A percentile compares a stretch with the other conserved stretches of the same genome.
phyloP scores from a whole-genome alignment of 2,888 invertebrate genomes.

The Mechanitis messenoides region DNA sequence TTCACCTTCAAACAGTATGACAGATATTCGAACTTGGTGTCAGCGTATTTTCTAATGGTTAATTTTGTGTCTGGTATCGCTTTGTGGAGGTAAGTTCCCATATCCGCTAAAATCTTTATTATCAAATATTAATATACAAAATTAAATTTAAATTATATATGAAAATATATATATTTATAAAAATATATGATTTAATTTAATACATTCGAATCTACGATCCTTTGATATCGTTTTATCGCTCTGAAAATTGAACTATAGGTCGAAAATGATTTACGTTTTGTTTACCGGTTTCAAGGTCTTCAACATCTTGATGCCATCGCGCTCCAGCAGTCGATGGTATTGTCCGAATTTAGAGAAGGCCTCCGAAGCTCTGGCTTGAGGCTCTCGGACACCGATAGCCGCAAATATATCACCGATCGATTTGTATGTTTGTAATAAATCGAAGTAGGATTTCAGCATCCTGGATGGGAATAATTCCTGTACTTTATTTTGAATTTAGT shows the following conservation, averaged over 20 bases:
- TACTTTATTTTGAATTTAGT: neutral
- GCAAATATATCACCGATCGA: conserved; percentile 97
- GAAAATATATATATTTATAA: too few relatives aligned
- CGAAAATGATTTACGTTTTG: conserved; percentile 1
- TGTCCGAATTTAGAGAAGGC: conserved; percentile 97
- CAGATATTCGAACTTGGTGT: conserved; percentile 98
- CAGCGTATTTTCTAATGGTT: conserved; percentile 98
- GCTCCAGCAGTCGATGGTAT: conserved; percentile 93
- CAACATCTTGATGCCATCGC: conserved; percentile 91
- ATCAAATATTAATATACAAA: conserved; percentile 12
- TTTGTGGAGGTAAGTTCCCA: conserved; percentile 97
- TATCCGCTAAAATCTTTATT: conserved; percentile 89
- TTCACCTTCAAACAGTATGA: conserved; percentile 99
- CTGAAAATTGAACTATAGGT: too few relatives aligned
- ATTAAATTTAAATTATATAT: neutral
- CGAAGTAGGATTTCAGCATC: conserved; percentile 88
- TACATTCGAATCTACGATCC: neutral
- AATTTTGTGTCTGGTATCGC: conserved; percentile 98
- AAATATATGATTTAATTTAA: too few relatives aligned
- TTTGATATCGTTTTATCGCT: neutral
- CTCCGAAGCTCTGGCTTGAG: conserved; percentile 95
- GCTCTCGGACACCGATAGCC: conserved; percentile 95
- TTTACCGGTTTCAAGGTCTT: conserved; percentile 92
- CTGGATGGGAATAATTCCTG: conserved; percentile 38
- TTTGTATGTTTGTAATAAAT: conserved; percentile 90